A percentile compares a stretch with the other conserved stretches of the same genome.
Conservation (phyloP, 2,888 invertebrate species). For the Drosophila acutilabella region DNA sequence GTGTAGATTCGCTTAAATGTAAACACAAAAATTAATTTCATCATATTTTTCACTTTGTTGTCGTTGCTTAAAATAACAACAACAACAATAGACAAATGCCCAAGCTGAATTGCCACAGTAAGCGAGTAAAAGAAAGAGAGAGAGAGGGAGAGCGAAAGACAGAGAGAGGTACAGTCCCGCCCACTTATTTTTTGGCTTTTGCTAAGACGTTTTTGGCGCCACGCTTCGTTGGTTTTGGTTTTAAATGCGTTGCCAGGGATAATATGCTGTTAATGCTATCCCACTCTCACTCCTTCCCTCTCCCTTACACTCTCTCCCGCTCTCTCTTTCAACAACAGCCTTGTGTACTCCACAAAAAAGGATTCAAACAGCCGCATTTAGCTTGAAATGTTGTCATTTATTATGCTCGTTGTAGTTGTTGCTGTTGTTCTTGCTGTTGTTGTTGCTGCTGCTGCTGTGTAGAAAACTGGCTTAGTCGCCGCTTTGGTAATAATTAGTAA, state of each 20-base stretch:
- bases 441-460: conserved; percentile 36
- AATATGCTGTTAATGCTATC: conserved; percentile 79
- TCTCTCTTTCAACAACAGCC: conserved; percentile 23
- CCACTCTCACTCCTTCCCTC: conserved; percentile 14
- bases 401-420: conserved; percentile 67
- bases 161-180: conserved; percentile 4
- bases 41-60: conserved; percentile 77
- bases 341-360: conserved; percentile 57
- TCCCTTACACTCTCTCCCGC: not conserved
- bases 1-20: conserved; percentile 59
- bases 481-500: conserved; percentile 78
- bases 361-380: conserved; percentile 75
- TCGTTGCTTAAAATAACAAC: conserved; percentile 37
- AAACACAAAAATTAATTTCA: conserved; percentile 79
- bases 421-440: conserved; percentile 14
- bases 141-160: not conserved
- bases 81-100: conserved; percentile 14
- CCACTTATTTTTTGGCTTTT: conserved; percentile 33
- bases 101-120: conserved; percentile 36
- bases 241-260: conserved; percentile 65
- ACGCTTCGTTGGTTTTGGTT: conserved; percentile 76
- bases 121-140: not conserved
- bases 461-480: conserved; percentile 68
- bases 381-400: conserved; percentile 78
- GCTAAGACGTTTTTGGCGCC: conserved; percentile 47